Base-by-base conservation (phyloP, 2,888 invertebrate species). In the Mesopsocus fuscifrons region DNA sequence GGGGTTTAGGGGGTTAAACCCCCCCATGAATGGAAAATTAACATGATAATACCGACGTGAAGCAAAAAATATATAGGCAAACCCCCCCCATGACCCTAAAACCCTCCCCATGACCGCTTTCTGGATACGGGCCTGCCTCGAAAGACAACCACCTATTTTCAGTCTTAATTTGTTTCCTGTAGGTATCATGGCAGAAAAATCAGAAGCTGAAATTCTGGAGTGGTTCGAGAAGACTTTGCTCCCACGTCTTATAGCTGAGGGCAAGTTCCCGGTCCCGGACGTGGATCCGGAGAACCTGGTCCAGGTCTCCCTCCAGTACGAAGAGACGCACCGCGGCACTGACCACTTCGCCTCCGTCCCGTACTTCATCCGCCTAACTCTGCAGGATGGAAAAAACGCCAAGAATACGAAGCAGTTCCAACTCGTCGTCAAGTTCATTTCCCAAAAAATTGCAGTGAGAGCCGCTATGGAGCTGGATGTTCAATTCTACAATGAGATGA, bases 301-400 rank as follows among this genome's bases (percentile, higher is more conserved):
- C 16, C 4, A 18, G 4, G 20, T 13, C 5, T 18, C 17, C 5
- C 5, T 5, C 11, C 3, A 18, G 8, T 38, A 13, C n/a, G 18
- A 38, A 20, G 20, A n/a, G 5, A 18, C 38, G 16, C 20, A 20
- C 17, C 17, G 38, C 15, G 20, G 20, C 4, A 20, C n/a, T 3
- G 38, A 38, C 20, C 20, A 38, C 11, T 38, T 38, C 11, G 38
- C 38, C 3, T 38, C 38, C 3, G 20, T 13, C 20, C 38, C 38
- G 6, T 38, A 38, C 20, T 38, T 38, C 11, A 4, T 15, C 18
- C 6, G 18, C 13, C 5, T 18, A 5, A 21, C 8, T 5, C 6
- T 38, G 17, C 6, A 3, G 4, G 21, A 38, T 4, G 20, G 20
- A 15, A n/a, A n/a, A n/a, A 5, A 5, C n/a, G 20, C 8, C 8